These are phyloP conservation scores for Bubalus kerabau DNA, from an alignment of 2,113 vertebrate genomes.

Conservation along the genomic window DNA sequence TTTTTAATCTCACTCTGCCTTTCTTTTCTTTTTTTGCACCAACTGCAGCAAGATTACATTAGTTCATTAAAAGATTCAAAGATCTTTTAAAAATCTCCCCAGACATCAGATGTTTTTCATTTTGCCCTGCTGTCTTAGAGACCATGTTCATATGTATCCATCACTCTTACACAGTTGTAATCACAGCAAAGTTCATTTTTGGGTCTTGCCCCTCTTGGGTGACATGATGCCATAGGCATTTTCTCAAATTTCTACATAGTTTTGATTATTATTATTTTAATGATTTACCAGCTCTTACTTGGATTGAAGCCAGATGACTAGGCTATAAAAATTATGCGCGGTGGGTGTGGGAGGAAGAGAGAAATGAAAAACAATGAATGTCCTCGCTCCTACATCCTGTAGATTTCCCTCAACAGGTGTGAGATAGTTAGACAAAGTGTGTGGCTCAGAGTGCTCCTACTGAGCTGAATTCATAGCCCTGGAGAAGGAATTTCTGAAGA, in stretches of 20 bases:
- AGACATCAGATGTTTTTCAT: neutral
- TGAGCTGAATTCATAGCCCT: neutral
- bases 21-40: neutral
- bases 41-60: neutral
- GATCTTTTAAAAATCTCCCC: neutral
- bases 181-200: neutral
- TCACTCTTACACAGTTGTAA: neutral
- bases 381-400: neutral
- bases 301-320: neutral
- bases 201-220: neutral
- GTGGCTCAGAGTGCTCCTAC: neutral
- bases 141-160: neutral
- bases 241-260: neutral
- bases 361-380: neutral
- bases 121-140: neutral
- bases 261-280: neutral
- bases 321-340: neutral
- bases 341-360: neutral
- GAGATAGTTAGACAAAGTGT: neutral
- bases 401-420: neutral
- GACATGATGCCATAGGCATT: neutral
- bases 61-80: neutral
- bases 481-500: neutral
- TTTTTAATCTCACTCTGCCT: neutral
- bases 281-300: neutral